Percentiles rank a stretch among this genome's conserved stretches.
Conservation (phyloP, 2,113 vertebrate genomes). For the Amblyornis subalaris region DNA sequence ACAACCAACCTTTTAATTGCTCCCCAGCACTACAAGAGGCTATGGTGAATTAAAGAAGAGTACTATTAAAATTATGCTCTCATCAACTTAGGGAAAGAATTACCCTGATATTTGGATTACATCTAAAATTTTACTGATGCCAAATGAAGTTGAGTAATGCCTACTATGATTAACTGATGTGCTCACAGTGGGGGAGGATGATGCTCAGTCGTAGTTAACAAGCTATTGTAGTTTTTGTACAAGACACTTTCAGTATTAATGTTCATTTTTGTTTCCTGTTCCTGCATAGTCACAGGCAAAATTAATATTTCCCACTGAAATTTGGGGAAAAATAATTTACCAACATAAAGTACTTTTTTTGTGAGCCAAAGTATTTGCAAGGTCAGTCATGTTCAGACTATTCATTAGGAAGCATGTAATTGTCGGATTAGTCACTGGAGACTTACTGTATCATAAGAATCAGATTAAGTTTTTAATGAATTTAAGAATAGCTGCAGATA, state of each 20-base stretch:
- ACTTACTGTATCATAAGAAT: conserved; percentile 38
- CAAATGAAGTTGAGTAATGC: conserved; percentile 54
- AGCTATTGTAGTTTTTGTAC: neutral
- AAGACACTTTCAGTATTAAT: neutral
- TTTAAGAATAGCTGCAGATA: neutral
- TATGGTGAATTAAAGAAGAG: neutral
- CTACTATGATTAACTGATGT: conserved; percentile 43
- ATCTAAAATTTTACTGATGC: neutral
- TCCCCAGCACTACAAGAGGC: neutral
- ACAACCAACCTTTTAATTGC: neutral
- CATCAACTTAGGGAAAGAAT: neutral
- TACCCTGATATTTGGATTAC: neutral
- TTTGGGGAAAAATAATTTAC: neutral
- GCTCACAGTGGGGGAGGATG: conserved; percentile 33
- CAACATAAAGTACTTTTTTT: neutral
- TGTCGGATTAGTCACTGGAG: conserved; percentile 17
- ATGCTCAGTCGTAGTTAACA: conserved; percentile 23
- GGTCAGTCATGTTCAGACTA: conserved; percentile 3
- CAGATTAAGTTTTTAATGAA: conserved; percentile 46
- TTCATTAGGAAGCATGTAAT: conserved; percentile 41
- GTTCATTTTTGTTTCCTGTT: neutral
- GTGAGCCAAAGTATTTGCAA: conserved; percentile 12
- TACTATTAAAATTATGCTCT: neutral
- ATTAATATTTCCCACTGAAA: neutral
- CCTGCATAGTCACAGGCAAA: neutral